These are phyloP conservation scores for Lordiphosa andalusiaca DNA, from an alignment of 2,888 invertebrate genomes.

Conservation along the genomic window DNA sequence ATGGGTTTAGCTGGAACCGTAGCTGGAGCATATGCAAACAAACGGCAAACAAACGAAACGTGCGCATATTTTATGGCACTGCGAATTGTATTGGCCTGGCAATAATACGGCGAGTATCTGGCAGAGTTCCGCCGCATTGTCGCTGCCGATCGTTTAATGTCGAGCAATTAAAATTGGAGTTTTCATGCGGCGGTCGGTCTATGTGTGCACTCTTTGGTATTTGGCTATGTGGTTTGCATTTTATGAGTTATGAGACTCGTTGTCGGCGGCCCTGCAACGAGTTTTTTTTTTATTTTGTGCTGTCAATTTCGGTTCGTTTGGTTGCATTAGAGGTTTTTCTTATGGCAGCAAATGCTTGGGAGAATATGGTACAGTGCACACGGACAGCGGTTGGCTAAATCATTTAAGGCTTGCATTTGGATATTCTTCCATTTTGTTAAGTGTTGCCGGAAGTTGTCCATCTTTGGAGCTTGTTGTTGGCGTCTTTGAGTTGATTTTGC, in stretches of 20 bases:
- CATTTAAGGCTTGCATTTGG: too few species aligned
- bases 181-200: conserved; percentile 23
- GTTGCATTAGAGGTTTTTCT: conserved; percentile 22
- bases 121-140: conserved; percentile 18
- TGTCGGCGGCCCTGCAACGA: conserved; percentile 45
- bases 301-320: conserved; percentile 30
- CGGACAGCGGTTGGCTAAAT: too few species aligned
- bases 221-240: conserved; percentile 31
- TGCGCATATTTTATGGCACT: conserved; percentile 71
- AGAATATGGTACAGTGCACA: too few species aligned
- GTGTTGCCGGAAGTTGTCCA: too few species aligned
- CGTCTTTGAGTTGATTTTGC: too few species aligned
- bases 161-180: conserved; percentile 71
- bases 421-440: too few species aligned
- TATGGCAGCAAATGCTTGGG: not conserved
- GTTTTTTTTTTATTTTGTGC: conserved; percentile 20
- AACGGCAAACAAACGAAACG: conserved; percentile 69
- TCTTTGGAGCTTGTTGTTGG: too few species aligned
- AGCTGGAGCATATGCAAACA: conserved; percentile 64
- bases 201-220: conserved; percentile 34
- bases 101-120: conserved; percentile 5
- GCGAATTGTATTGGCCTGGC: conserved; percentile 31
- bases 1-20: conserved; percentile 15
- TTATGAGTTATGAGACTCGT: conserved; percentile 62
- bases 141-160: conserved; percentile 71